These are phyloP conservation scores for Colius striatus DNA, from an alignment of 2,113 vertebrate species.

Conservation along the genomic window DNA sequence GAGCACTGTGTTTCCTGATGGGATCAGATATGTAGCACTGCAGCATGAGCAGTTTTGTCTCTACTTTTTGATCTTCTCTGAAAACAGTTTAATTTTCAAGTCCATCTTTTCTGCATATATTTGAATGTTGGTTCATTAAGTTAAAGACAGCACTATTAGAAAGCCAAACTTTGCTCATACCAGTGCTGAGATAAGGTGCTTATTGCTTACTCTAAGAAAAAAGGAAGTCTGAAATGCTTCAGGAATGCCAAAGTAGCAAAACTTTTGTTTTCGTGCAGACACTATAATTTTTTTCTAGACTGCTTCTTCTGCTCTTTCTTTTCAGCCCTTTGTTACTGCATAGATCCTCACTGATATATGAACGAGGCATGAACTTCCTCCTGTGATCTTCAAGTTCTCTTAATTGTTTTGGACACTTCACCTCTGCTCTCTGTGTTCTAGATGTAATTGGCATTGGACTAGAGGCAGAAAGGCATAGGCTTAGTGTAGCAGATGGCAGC, in stretches of 20 bases:
- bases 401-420: neutral
- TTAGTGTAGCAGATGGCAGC: neutral
- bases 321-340: neutral
- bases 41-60: neutral
- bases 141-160: neutral
- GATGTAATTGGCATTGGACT: neutral
- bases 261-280: neutral
- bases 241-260: neutral
- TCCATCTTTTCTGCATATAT: neutral
- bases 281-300: neutral
- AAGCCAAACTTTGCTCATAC: neutral
- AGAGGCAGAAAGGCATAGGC: neutral
- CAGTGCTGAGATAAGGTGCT: neutral
- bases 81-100: neutral
- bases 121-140: neutral
- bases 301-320: neutral
- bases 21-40: neutral
- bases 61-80: neutral
- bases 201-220: neutral
- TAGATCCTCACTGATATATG: neutral
- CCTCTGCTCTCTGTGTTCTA: neutral
- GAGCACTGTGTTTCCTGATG: neutral
- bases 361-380: neutral
- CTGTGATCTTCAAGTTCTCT: neutral
- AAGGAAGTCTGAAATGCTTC: neutral